phyloP scores from a whole-genome alignment of 2,113 vertebrate genomes.

The Pedionomus torquatus region DNA sequence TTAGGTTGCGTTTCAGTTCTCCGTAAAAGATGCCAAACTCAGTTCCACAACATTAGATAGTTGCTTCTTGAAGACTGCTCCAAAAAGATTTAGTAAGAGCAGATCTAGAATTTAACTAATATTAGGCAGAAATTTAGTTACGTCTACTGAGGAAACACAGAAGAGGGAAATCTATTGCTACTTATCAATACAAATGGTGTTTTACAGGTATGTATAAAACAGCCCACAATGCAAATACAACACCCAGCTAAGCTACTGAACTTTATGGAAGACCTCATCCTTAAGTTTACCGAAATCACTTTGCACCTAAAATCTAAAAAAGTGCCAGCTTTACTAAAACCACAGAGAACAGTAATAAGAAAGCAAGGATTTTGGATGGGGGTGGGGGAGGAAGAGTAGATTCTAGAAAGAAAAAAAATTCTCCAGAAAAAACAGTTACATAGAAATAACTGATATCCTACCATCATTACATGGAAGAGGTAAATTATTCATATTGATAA shows the following conservation, averaged over 20 bases:
- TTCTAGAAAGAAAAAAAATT: not conserved
- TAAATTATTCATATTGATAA: not conserved
- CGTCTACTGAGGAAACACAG: not conserved
- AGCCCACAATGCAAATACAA: not conserved
- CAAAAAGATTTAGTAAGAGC: not conserved
- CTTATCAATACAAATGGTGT: not conserved
- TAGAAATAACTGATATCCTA: not conserved
- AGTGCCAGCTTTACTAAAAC: not conserved
- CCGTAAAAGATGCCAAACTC: not conserved
- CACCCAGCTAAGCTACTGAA: not conserved
- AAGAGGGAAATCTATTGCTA: not conserved
- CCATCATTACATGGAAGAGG: not conserved
- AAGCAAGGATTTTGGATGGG: not conserved
- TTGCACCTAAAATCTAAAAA: not conserved
- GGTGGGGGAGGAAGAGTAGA: no score
- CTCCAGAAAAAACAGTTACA: not conserved
- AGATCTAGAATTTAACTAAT: not conserved
- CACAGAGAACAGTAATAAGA: not conserved
- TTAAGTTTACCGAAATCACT: not conserved
- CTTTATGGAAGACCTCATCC: not conserved
- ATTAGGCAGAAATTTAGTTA: not conserved
- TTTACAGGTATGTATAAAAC: not conserved
- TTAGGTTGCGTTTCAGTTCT: not conserved
- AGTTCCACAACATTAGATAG: not conserved
- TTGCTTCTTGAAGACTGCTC: not conserved